Base-by-base conservation (phyloP, 2,113 vertebrate genomes). In the Setophaga coronata region DNA sequence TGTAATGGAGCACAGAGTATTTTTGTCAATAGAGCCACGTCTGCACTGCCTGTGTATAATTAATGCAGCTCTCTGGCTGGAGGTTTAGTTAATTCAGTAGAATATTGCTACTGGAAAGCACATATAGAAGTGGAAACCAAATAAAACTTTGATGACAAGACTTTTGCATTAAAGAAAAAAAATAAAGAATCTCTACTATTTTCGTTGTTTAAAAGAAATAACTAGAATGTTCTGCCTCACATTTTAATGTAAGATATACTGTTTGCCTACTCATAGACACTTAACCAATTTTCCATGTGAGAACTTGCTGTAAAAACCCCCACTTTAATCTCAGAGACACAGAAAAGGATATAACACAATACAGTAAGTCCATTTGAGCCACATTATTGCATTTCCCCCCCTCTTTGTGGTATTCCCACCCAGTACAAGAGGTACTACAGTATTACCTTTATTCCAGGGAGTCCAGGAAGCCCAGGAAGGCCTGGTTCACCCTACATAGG, bases 401-500 rank as follows among this genome's bases (percentile, higher is more conserved):
- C 19, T 21, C 24, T 43, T 48, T 50, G 43, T 58, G 14, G 38
- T 71, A 36, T 67, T 33, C 17, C 67, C 88, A 51, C 60, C 64
- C 60, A 89, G 7, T 24, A 89, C 69, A 88, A 87, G 40, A 90
- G 50, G 92, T 71, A 90, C 84, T 90, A 57, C 71, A 92, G 33
- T 97, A 98, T 98, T 99, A 99, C 99, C 99, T 99, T 99, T 98
- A 99, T 99, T 97, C 99, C 99, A 97, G 99, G 99, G 95, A 99
- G 99, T 99, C 99, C 99, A 98, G 99, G 99, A 98, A 99, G 99
- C 98, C 99, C 99, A 98, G 99, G 99, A 97, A 99, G 99, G 98
- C 99, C 99, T 99, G 99, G 99, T 98, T 99, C 99, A 99, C 99
- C 99, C 99, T 99, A 99, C 92, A 98, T 54, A 98, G 98, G 98